Base-by-base conservation (phyloP, 2,797 vertebrate species). In the Lacerta viridis region DNA sequence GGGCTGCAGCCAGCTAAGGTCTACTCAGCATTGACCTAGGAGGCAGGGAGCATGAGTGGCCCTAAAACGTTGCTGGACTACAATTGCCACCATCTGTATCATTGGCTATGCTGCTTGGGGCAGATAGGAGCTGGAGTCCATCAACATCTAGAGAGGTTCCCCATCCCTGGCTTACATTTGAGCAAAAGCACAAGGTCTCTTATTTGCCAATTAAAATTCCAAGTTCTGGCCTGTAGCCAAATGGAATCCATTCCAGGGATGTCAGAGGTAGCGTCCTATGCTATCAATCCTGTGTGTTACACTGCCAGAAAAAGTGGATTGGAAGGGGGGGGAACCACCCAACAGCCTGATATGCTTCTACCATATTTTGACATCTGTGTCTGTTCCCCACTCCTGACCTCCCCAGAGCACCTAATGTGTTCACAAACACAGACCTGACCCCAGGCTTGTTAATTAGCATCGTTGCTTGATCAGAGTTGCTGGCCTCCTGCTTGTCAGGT, bases 381-480 rank as follows among this genome's bases (percentile, higher is more conserved):
- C 41, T 75, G 36, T 5, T 84, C 82, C 80, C 0, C 5, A 41
- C 23, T 25, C 77, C 71, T 29, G 83, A 61, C 72, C 80, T 79
- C 66, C 0, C 79, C 39, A 55, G 23, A 75, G 71, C 79, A 86
- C 72, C 89, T 87, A 13, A 7, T 71, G 90, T 76, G 87, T 74
- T 84, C 61, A 82, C 68, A 86, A 7, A 86, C 78, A 17, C 71
- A 82, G 77, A 23, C 77, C 33, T 84, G 91, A 95, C 87, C 90
- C 83, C 29, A 39, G 87, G 85, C 80, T 88, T 89, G 93, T 90
- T 93, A 92, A 95, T 96, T 92, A 74, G 61, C 79, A 84, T 46
- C 89, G 91, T 88, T 90, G 59, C 89, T 91, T 90, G 92, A 90
- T 85, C 87, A 0, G 76, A 43, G 33, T 50, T 41, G 1, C 17